Percentiles rank a stretch among this genome's conserved stretches.
phyloP scores from a whole-genome alignment of 1,140 invertebrate species.

The Ceratitis capitata region DNA sequence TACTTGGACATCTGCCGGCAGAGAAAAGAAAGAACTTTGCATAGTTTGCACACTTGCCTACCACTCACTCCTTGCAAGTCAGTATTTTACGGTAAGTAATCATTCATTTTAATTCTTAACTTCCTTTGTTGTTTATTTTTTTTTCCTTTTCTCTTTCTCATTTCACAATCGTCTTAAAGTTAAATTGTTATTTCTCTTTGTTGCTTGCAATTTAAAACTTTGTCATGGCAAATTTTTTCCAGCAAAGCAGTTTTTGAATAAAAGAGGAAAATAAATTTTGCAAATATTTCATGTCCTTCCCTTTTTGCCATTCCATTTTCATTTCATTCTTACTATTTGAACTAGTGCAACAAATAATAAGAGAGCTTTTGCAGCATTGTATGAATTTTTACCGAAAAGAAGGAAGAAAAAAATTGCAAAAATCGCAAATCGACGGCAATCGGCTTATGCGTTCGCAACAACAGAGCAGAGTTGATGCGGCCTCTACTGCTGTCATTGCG shows the following conservation, averaged over 20 bases:
- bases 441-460: not conserved
- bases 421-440: constrained; percentile 8
- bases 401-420: not conserved
- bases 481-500: not conserved
- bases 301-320: not conserved
- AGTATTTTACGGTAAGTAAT: not conserved
- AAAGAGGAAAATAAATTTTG: not conserved
- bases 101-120: not conserved
- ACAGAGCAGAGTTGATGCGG: not conserved
- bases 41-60: not conserved
- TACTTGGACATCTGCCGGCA: not conserved
- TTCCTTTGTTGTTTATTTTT: not conserved
- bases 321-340: too few species aligned
- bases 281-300: not conserved
- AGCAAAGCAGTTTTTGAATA: not conserved
- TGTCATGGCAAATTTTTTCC: not conserved
- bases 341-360: not conserved
- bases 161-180: constrained; percentile 15
- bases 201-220: constrained; percentile 15
- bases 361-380: not conserved
- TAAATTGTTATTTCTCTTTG: constrained; percentile 18
- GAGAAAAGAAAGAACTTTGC: not conserved
- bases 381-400: not conserved
- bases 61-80: not conserved
- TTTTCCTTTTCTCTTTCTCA: not conserved